Evolutionary conservation across 2,888 invertebrate species (phyloP).

Genomic region (Ectemnius cavifrons): DNA sequence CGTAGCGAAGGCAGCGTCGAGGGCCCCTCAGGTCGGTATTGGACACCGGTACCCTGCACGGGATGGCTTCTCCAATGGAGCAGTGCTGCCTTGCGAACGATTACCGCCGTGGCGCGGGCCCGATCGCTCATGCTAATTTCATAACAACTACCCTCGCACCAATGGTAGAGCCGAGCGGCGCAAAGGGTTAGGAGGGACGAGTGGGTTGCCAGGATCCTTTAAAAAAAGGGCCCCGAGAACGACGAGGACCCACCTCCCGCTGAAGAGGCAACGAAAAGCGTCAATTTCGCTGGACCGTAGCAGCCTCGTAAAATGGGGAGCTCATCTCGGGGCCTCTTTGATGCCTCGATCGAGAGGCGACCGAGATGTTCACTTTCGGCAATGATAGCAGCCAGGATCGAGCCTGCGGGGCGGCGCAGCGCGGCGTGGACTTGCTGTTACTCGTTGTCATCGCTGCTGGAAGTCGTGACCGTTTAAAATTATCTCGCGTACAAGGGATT

Average conservation of each 20-base stretch:
- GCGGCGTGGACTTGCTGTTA: slow-evolving; percentile 23
- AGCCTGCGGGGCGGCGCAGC: slow-evolving; percentile 16
- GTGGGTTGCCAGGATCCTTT: slow-evolving; percentile 31
- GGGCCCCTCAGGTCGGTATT: slow-evolving; percentile 63
- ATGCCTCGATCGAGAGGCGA: neutral
- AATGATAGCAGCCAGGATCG: neutral
- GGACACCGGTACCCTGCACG: slow-evolving; percentile 57
- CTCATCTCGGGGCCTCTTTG: slow-evolving; percentile 37
- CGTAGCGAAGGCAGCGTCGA: slow-evolving; percentile 57
- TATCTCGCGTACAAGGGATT: slow-evolving; percentile 56
- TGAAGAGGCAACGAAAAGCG: slow-evolving; percentile 49
- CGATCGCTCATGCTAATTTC: slow-evolving; percentile 77
- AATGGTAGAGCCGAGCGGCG: slow-evolving; percentile 66
- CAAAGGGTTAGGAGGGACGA: slow-evolving; percentile 42
- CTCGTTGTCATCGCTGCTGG: slow-evolving; percentile 59
- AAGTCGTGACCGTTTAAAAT: slow-evolving; percentile 60
- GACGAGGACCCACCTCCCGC: slow-evolving; percentile 42
- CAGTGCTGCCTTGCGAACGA: slow-evolving; percentile 68
- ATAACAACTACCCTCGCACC: slow-evolving; percentile 76
- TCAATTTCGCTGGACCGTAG: slow-evolving; percentile 48
- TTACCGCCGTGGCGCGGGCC: slow-evolving; percentile 68
- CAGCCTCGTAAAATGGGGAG: slow-evolving; percentile 62
- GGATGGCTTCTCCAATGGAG: slow-evolving; percentile 70
- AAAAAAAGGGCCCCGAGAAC: slow-evolving; percentile 17
- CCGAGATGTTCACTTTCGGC: too few relatives aligned